A percentile compares a stretch with the other conserved stretches of the same genome.
Conservation (phyloP, 1,140 invertebrate genomes). For the Orchestia grillus region DNA sequence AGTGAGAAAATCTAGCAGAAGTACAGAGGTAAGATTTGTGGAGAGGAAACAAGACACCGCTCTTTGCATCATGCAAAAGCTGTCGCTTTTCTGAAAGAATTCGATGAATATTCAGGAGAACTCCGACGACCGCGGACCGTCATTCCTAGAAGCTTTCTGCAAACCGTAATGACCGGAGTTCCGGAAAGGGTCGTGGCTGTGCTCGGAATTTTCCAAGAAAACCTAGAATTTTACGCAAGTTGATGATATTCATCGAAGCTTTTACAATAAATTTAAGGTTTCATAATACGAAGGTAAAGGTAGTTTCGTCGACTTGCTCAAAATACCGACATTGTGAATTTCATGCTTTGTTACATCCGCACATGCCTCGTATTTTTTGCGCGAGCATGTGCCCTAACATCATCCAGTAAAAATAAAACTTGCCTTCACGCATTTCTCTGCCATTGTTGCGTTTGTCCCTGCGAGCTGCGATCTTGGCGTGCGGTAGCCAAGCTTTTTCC, state of each 20-base stretch:
- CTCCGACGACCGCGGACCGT: neutral
- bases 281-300: neutral
- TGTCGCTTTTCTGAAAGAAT: neutral
- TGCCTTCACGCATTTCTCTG: neutral
- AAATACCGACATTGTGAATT: too few species aligned
- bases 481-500: neutral
- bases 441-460: neutral
- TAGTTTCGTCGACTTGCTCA: neutral
- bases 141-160: neutral
- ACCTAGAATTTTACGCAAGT: neutral
- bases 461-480: neutral
- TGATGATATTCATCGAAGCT: neutral
- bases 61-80: conserved; percentile 1
- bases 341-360: too few species aligned
- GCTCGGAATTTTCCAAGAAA: neutral
- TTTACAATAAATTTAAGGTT: neutral
- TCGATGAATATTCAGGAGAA: conserved; percentile 1
- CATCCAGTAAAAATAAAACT: too few species aligned
- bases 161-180: neutral
- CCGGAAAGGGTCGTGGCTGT: neutral
- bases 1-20: neutral
- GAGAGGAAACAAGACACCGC: neutral
- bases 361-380: too few species aligned
- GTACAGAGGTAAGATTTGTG: neutral
- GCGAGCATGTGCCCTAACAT: too few species aligned